phyloP scores from a whole-genome alignment of 2,888 invertebrate genomes.

The Sminthurinus aureus region DNA sequence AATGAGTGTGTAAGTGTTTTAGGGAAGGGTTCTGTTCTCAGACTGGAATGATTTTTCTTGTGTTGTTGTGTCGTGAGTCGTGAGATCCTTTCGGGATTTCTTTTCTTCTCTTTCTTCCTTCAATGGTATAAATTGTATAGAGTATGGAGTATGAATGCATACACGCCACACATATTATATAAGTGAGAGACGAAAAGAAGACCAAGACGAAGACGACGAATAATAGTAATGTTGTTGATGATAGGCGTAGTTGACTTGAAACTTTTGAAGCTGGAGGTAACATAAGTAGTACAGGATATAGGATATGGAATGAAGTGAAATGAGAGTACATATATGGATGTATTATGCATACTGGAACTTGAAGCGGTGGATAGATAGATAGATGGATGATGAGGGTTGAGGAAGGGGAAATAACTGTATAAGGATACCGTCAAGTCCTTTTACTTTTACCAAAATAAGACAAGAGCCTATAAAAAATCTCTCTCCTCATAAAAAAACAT shows the following conservation, averaged over 20 bases:
- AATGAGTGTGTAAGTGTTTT: constrained; percentile 25
- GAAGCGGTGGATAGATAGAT: not conserved
- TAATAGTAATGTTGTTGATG: too few species aligned
- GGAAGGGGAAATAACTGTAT: constrained; percentile 7
- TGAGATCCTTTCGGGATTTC: not conserved
- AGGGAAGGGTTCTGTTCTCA: constrained; percentile 43
- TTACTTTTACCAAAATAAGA: constrained; percentile 46
- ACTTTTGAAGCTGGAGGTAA: too few species aligned
- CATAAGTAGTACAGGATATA: too few species aligned
- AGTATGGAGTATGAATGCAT: too few species aligned
- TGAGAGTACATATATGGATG: too few species aligned
- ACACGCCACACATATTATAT: too few species aligned
- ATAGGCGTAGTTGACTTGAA: too few species aligned
- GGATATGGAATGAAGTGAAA: not conserved
- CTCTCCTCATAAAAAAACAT: constrained; percentile 35
- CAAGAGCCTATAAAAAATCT: constrained; percentile 39
- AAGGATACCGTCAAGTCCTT: constrained; percentile 42
- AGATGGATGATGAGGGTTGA: constrained; percentile 1
- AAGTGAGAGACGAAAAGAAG: not conserved
- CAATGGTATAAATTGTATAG: not conserved
- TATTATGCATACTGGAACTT: not conserved
- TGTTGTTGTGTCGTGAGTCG: not conserved
- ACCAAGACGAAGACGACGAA: too few species aligned
- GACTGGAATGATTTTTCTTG: constrained; percentile 35
- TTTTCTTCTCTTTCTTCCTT: not conserved